Conservation (phyloP, 2,113 vertebrate species). For the Leptocoma aspasia region DNA sequence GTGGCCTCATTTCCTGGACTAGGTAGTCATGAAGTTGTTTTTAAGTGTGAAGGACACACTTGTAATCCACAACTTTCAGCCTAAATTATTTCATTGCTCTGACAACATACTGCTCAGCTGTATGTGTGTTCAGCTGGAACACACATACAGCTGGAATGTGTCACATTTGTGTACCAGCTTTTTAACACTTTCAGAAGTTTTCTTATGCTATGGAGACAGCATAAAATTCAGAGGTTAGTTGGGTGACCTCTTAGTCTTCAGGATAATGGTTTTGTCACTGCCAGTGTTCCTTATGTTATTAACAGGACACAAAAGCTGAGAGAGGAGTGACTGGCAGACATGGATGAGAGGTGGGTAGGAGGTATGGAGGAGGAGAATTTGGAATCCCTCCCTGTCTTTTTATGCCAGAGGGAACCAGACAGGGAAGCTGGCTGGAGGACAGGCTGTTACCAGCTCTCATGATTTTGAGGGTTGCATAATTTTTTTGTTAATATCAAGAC, state of each 20-base stretch:
- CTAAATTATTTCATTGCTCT: not conserved
- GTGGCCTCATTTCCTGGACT: not conserved
- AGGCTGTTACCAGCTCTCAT: not conserved
- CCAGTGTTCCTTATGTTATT: not conserved
- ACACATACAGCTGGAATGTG: no score
- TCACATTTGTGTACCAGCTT: not conserved
- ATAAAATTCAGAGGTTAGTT: not conserved
- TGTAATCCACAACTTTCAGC: not conserved
- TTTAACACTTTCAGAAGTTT: not conserved
- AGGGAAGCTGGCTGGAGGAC: not conserved
- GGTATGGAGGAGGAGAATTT: not conserved
- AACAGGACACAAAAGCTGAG: not conserved
- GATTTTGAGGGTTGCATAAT: not conserved
- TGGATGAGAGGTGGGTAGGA: not conserved
- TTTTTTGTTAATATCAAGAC: not conserved
- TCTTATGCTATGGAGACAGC: not conserved
- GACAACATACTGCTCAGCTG: not conserved
- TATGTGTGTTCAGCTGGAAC: no score
- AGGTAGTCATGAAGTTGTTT: not conserved
- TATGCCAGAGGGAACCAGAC: not conserved
- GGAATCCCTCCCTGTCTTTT: not conserved
- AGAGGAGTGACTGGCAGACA: not conserved
- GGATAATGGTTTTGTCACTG: not conserved
- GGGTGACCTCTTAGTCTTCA: not conserved
- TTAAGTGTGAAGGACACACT: not conserved